phyloP scores from a whole-genome alignment of 2,888 invertebrate species.

The Cosmia trapezina region DNA sequence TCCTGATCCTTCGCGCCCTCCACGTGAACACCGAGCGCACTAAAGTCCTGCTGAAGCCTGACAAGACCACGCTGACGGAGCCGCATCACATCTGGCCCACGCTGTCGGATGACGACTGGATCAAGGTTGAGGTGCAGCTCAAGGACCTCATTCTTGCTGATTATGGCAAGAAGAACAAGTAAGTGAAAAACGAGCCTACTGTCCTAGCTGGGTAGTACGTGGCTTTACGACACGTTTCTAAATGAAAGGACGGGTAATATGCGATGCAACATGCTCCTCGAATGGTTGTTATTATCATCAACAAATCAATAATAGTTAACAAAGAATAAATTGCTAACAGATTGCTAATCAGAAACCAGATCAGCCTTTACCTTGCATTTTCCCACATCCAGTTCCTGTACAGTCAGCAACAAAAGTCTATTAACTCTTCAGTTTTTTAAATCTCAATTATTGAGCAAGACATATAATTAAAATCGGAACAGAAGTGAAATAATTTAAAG shows the following conservation, averaged over 20 bases:
- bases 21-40: constrained; percentile 99
- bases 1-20: constrained; percentile 98
- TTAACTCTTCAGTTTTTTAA: too few relatives aligned
- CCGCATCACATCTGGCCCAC: constrained; percentile 99
- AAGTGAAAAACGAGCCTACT: constrained; percentile 50
- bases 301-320: neutral
- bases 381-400: neutral
- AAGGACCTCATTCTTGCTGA: constrained; percentile 99
- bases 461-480: too few relatives aligned
- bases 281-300: neutral
- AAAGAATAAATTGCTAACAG: neutral
- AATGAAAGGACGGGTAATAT: neutral
- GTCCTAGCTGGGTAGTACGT: neutral
- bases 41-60: constrained; percentile 99
- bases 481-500: too few relatives aligned
- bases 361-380: neutral
- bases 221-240: neutral
- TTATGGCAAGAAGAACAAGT: constrained; percentile 99
- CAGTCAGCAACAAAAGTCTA: too few relatives aligned
- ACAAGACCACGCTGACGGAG: constrained; percentile 99
- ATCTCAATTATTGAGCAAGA: too few relatives aligned
- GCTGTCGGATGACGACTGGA: constrained; percentile 99
- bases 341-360: neutral
- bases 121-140: constrained; percentile 99
- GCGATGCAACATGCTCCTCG: neutral